A percentile compares a stretch with the other conserved stretches of the same genome.
Evolutionary conservation across 2,113 vertebrate species (phyloP).

Genomic region (Rattus rattus): DNA sequence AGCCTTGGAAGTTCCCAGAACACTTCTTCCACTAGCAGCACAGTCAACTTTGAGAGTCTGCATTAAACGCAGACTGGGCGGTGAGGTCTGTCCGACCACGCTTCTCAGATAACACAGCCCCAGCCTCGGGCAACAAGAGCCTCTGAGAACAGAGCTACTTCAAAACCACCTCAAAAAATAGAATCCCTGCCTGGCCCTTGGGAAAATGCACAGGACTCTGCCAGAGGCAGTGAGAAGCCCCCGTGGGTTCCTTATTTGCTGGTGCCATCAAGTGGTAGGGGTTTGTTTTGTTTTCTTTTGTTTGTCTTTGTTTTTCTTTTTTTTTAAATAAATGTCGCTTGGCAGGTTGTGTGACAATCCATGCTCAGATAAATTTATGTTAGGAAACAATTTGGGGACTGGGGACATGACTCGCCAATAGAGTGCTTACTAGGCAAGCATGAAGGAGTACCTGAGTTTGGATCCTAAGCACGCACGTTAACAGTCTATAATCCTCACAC

Average conservation of each 20-base stretch:
- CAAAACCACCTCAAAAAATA: conserved; percentile 8
- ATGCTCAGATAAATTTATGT: background rate
- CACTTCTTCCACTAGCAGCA: rapidly evolving
- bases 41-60: background rate
- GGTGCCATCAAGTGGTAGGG: conserved; percentile 69
- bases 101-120: background rate
- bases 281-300: rapidly evolving
- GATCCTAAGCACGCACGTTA: too few species aligned
- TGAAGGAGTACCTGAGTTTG: background rate
- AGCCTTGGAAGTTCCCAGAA: background rate
- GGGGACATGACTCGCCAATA: background rate
- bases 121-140: background rate
- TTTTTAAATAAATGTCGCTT: background rate
- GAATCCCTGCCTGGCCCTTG: background rate
- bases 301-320: background rate
- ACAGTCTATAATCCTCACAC: background rate
- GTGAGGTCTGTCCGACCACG: background rate
- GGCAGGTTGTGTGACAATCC: background rate
- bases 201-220: rapidly evolving
- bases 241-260: conserved; percentile 23
- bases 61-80: background rate
- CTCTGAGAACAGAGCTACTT: background rate
- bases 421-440: background rate
- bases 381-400: background rate
- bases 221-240: rapidly evolving